These are phyloP conservation scores for Todiramphus chloris DNA, from an alignment of 2,113 vertebrate genomes.

Conservation along the genomic window DNA sequence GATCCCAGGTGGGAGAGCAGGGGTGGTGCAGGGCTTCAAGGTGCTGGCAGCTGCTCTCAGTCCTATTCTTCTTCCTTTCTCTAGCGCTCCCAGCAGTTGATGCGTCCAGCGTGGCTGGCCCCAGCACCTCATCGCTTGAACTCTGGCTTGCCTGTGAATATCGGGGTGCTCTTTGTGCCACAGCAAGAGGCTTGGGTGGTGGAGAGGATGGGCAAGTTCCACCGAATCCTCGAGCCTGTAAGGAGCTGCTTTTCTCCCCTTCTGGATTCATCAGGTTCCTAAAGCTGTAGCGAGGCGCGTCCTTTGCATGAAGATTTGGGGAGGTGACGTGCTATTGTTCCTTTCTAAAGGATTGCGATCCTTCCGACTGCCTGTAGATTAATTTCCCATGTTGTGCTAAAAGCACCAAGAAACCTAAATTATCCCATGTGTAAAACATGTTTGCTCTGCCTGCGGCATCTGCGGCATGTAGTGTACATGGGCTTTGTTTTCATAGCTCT, in stretches of 20 bases:
- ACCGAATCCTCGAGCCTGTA: constrained; percentile 94
- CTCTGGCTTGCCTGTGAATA: constrained; percentile 86
- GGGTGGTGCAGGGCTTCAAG: not conserved
- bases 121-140: constrained; percentile 78
- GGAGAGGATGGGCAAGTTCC: constrained; percentile 95
- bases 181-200: constrained; percentile 99
- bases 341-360: not conserved
- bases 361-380: not conserved
- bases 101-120: not conserved
- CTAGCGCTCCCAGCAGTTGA: constrained; percentile 35
- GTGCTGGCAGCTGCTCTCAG: rapidly evolving
- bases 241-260: constrained; percentile 39
- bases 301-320: rapidly evolving
- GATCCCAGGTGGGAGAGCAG: not conserved
- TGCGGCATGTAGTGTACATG: rapidly evolving
- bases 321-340: not conserved
- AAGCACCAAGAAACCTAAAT: not conserved
- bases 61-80: rapidly evolving
- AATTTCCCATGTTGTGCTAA: not conserved
- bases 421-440: rapidly evolving
- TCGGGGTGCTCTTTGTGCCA: constrained; percentile 91
- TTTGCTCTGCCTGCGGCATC: not conserved
- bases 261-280: constrained; percentile 4
- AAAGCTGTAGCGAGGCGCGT: not conserved
- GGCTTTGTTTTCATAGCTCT: not conserved